These are phyloP conservation scores for Achlya flavicornis DNA, from an alignment of 2,888 invertebrate species.

Conservation along the genomic window DNA sequence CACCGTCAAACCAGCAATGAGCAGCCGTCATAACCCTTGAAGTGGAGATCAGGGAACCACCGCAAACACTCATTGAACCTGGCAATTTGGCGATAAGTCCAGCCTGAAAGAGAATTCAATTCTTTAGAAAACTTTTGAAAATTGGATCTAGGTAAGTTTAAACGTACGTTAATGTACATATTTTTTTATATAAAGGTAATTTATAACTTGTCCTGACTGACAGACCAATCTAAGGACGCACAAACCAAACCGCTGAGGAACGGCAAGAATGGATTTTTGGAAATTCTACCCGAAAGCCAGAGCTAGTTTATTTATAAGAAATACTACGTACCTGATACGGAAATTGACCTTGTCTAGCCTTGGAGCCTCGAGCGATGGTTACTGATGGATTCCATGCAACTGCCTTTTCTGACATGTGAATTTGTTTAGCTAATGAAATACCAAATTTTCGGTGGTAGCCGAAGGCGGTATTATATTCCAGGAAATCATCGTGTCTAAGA, in stretches of 20 bases:
- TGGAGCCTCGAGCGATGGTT: constrained; percentile 37
- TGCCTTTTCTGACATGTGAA: constrained; percentile 27
- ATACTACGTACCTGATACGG: constrained; percentile 37
- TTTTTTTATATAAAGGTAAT: too few relatives aligned
- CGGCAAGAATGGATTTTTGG: too few relatives aligned
- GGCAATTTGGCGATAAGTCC: constrained; percentile 28
- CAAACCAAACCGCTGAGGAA: too few relatives aligned
- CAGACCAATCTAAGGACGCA: too few relatives aligned
- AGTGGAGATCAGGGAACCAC: constrained; percentile 42
- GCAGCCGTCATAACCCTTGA: constrained; percentile 41
- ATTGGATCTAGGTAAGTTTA: too few relatives aligned
- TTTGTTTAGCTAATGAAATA: constrained; percentile 33
- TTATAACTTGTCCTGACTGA: too few relatives aligned
- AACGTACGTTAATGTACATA: too few relatives aligned
- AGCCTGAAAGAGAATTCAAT: constrained; percentile 23
- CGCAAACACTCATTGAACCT: constrained; percentile 41
- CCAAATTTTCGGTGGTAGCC: constrained; percentile 34
- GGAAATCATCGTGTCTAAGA: constrained; percentile 25
- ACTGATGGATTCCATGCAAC: constrained; percentile 14
- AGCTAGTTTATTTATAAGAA: too few relatives aligned
- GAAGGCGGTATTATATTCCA: constrained; percentile 32
- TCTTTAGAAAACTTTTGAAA: too few relatives aligned
- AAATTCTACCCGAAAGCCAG: too few relatives aligned
- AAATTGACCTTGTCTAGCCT: constrained; percentile 31
- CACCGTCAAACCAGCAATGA: constrained; percentile 53